Conservation (phyloP, 2,797 vertebrate genomes). For the Lepidocolaptes lacrymiger region DNA sequence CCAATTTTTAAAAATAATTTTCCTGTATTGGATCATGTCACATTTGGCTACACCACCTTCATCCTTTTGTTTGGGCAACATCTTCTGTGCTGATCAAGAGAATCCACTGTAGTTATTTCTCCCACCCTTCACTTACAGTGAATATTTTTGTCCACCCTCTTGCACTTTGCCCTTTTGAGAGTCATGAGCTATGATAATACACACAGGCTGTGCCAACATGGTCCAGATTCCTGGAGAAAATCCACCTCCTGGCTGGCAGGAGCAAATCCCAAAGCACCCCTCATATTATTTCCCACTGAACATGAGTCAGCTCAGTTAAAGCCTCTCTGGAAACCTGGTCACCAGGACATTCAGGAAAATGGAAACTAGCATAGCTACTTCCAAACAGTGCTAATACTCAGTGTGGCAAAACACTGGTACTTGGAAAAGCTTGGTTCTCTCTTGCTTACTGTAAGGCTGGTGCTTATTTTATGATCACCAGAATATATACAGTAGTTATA, state of each 20-base stretch:
- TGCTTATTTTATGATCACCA: not conserved
- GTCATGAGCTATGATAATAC: not conserved
- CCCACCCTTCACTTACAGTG: not conserved
- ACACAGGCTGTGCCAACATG: not conserved
- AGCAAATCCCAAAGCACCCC: not conserved
- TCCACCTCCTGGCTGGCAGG: constrained; percentile 37
- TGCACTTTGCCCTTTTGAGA: not conserved
- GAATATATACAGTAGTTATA: not conserved
- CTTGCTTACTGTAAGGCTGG: not conserved
- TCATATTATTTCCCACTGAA: constrained; percentile 41
- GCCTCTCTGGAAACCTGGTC: constrained; percentile 9
- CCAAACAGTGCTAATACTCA: not conserved
- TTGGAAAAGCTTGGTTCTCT: not conserved
- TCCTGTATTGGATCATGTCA: not conserved
- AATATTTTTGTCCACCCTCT: not conserved
- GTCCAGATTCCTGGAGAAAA: constrained; percentile 54
- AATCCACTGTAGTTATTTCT: not conserved
- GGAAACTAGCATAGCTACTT: not conserved
- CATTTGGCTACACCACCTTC: not conserved
- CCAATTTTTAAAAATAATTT: not conserved
- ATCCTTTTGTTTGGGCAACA: not conserved
- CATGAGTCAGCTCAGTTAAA: not conserved
- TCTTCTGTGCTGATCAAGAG: not conserved
- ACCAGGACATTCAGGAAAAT: not conserved
- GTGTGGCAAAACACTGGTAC: not conserved